Base-by-base conservation (phyloP, 2,888 invertebrate genomes). In the Resseliella maxima region DNA sequence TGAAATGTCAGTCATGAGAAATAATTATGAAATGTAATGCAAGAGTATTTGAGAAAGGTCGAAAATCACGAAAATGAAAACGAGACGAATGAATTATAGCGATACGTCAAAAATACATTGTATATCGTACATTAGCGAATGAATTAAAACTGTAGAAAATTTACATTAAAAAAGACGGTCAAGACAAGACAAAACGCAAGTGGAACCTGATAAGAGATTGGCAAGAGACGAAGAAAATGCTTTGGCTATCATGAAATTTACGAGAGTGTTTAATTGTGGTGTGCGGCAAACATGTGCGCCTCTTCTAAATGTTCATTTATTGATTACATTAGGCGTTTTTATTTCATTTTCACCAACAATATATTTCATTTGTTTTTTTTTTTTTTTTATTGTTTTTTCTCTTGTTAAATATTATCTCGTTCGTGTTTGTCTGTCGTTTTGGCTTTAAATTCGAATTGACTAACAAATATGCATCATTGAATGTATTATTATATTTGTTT, bases 301-400 rank as follows among this genome's bases (percentile, higher is more conserved):
- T 59, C 27, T 81, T 81, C 36, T 36, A 81, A 36, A 81, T 81
- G 81, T n/a, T n/a, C 36, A 36, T 81, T 81, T 81, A 81, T 81
- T 81, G 81, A 81, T 36, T 81, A 36, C 81, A 81, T 81, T 81
- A 81, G 81, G 81, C 81, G 81, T 81, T 59, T 24, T 59, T 59
- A 24, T 27, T 59, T 59, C 18, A 50, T 59, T 59, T 59, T 59
- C 3, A 21, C 2, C 50, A 21, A n/a, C n/a, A n/a, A n/a, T n/a
- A n/a, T n/a, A 10, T 12, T 10, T 45, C 45, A 12, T 45, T 12
- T 5, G 5, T 45, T 5, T 45, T 45, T 45, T 12, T 10, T 45
- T 45, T 45, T 12, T 10, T 45, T 45, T 45, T n/a, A n/a, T n/a
- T n/a, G n/a, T n/a, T n/a, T 45, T 12, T 10, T 45, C 45, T 45